Percentiles rank a stretch among this genome's conserved stretches.
Evolutionary conservation across 1,140 invertebrate species (phyloP).

Genomic region (Pachyrhynchus sulphureomaculatus): DNA sequence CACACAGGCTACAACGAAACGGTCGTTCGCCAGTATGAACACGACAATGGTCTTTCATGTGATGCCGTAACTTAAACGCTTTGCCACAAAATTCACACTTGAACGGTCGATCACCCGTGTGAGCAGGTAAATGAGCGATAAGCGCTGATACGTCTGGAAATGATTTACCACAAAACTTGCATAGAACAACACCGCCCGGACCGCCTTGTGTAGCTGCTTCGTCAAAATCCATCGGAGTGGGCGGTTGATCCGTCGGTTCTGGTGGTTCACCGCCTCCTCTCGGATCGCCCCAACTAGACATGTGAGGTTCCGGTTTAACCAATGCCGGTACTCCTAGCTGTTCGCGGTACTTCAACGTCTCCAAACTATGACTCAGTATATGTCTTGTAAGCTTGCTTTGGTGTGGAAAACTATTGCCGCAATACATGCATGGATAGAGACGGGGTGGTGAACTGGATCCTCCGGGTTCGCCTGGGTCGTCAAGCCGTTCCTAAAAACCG

Average conservation of each 20-base stretch:
- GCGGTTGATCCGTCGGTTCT: slow-evolving; percentile 57
- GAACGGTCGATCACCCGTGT: slow-evolving; percentile 85
- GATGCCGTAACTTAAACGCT: slow-evolving; percentile 85
- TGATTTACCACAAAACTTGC: slow-evolving; percentile 88
- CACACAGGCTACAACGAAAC: slow-evolving; percentile 83
- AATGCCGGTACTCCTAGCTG: slow-evolving; percentile 57
- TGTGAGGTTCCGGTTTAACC: slow-evolving; percentile 12
- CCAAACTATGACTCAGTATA: slow-evolving; percentile 82
- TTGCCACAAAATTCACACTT: slow-evolving; percentile 91
- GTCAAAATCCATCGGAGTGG: slow-evolving; percentile 50
- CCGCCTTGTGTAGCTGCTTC: slow-evolving; percentile 50
- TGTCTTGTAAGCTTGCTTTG: slow-evolving; percentile 87
- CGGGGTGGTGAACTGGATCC: slow-evolving; percentile 47
- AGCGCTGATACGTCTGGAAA: slow-evolving; percentile 84
- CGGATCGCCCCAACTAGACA: slow-evolving; percentile 27
- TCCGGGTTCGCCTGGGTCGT: slow-evolving; percentile 54
- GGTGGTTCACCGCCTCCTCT: slow-evolving; percentile 52
- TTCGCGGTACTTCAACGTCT: slow-evolving; percentile 81
- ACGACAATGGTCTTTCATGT: slow-evolving; percentile 91
- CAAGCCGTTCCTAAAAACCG: slow-evolving; percentile 78
- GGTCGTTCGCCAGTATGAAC: slow-evolving; percentile 89
- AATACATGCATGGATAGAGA: slow-evolving; percentile 81
- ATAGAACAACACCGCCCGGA: slow-evolving; percentile 74
- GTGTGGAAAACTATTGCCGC: slow-evolving; percentile 80
- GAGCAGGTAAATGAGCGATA: slow-evolving; percentile 81